phyloP scores from a whole-genome alignment of 2,797 vertebrate species.

The Sebastolobus altivelis region DNA sequence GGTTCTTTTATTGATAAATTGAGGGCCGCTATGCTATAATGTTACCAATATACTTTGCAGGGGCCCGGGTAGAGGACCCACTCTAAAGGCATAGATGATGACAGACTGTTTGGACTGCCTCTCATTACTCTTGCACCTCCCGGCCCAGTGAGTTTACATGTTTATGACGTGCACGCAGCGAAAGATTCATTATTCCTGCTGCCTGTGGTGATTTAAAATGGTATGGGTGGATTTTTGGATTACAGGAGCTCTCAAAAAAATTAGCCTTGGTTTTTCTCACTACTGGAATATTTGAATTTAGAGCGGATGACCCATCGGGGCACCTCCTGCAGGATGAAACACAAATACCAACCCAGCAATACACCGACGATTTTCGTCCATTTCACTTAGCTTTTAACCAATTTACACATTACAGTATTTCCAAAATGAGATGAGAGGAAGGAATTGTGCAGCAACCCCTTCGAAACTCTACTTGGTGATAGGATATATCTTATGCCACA shows the following conservation, averaged over 20 bases:
- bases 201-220: slow-evolving; percentile 71
- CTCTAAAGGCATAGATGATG: slow-evolving; percentile 79
- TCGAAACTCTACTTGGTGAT: background rate
- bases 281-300: slow-evolving; percentile 56
- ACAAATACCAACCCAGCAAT: slow-evolving; percentile 2
- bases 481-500: background rate
- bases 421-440: slow-evolving; percentile 6
- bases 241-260: slow-evolving; percentile 47
- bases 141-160: slow-evolving; percentile 66
- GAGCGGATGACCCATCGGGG: slow-evolving; percentile 51
- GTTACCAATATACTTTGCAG: slow-evolving; percentile 75
- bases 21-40: slow-evolving; percentile 75
- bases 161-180: slow-evolving; percentile 68
- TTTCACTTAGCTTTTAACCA: slow-evolving; percentile 3
- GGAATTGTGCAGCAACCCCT: slow-evolving; percentile 2
- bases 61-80: slow-evolving; percentile 56
- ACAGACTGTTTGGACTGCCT: slow-evolving; percentile 75
- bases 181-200: slow-evolving; percentile 75
- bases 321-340: slow-evolving; percentile 24
- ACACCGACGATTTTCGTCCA: background rate
- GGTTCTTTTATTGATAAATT: slow-evolving; percentile 83
- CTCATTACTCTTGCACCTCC: slow-evolving; percentile 76
- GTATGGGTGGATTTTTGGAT: slow-evolving; percentile 63
- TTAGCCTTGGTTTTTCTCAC: slow-evolving; percentile 37
- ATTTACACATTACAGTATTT: slow-evolving; percentile 34